These are phyloP conservation scores for Nothoprocta pentlandii DNA, from an alignment of 2,113 vertebrate genomes.

Conservation along the genomic window DNA sequence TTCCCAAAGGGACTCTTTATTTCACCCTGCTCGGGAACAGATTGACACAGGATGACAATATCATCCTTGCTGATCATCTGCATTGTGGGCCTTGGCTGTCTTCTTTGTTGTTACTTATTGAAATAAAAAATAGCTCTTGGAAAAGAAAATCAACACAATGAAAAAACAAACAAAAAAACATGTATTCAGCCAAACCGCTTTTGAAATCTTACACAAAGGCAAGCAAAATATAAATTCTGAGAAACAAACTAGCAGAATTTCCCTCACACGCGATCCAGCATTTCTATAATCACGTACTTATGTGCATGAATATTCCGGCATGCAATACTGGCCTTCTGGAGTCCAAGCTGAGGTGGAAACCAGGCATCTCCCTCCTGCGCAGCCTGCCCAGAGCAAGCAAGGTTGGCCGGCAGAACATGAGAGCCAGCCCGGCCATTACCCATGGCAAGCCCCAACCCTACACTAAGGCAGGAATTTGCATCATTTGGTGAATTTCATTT, in stretches of 20 bases:
- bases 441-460: background rate
- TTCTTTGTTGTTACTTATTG: constrained; percentile 68
- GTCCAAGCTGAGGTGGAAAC: background rate
- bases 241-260: constrained; percentile 65
- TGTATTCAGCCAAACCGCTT: constrained; percentile 64
- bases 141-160: constrained; percentile 57
- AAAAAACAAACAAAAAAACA: constrained; percentile 63
- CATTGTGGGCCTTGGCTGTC: constrained; percentile 40
- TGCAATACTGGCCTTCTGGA: background rate
- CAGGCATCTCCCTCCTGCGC: background rate
- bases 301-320: background rate
- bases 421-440: background rate
- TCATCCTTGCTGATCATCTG: constrained; percentile 72
- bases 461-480: background rate
- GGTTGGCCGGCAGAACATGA: background rate
- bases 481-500: background rate
- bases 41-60: constrained; percentile 75
- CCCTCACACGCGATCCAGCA: constrained; percentile 53
- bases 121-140: constrained; percentile 71
- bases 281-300: constrained; percentile 23
- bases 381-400: background rate
- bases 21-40: constrained; percentile 71
- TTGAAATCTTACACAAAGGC: constrained; percentile 75
- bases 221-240: constrained; percentile 70
- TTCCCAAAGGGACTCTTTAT: constrained; percentile 82